Conservation (phyloP, 2,113 vertebrate species). For the Riparia riparia region DNA sequence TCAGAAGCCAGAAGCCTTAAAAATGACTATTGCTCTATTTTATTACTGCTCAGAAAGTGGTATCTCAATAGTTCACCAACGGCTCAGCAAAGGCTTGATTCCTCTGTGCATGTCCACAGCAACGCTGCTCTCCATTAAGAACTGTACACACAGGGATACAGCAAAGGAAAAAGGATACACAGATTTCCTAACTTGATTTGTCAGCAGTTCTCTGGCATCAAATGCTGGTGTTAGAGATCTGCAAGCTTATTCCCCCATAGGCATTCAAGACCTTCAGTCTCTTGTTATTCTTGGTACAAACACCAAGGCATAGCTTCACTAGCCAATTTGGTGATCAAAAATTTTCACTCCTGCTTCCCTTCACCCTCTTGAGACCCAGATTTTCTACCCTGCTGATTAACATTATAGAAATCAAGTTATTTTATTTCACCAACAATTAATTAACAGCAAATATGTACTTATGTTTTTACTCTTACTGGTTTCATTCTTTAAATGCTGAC, state of each 20-base stretch:
- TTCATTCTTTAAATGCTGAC: background rate
- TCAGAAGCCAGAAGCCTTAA: background rate
- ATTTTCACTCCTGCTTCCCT: background rate
- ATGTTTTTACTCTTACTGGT: background rate
- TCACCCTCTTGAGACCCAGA: background rate
- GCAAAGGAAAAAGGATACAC: background rate
- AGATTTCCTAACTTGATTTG: background rate
- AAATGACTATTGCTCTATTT: conserved; percentile 5
- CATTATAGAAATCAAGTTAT: background rate
- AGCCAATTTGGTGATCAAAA: background rate
- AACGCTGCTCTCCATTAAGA: background rate
- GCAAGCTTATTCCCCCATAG: background rate
- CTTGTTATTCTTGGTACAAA: background rate
- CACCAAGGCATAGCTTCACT: background rate
- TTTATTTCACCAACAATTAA: background rate
- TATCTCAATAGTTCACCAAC: background rate
- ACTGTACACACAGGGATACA: background rate
- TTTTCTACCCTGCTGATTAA: background rate
- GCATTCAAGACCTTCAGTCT: background rate
- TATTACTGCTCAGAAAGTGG: conserved; percentile 9
- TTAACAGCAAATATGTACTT: background rate
- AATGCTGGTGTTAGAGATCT: background rate
- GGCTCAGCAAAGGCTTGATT: background rate
- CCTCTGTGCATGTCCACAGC: background rate
- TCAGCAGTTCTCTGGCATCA: background rate